phyloP scores from a whole-genome alignment of 1,140 invertebrate genomes.

The Leptinotarsa texana region DNA sequence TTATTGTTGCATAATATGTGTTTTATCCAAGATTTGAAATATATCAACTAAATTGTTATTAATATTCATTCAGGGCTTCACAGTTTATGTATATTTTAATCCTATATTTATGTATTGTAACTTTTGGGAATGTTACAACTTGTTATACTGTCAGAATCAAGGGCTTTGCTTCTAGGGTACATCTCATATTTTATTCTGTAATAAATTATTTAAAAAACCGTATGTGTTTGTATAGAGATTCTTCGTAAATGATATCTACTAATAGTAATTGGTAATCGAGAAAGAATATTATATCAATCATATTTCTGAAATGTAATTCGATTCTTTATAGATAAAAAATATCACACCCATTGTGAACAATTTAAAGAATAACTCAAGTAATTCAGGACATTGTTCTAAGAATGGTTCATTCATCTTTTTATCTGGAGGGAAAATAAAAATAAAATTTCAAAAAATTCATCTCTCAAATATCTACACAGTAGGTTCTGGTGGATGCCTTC shows the following conservation, averaged over 20 bases:
- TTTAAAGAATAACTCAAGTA: too few relatives aligned
- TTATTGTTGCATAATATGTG: slow-evolving; percentile 30
- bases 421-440: too few relatives aligned
- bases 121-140: slow-evolving; percentile 45
- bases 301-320: too few relatives aligned
- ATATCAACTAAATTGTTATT: slow-evolving; percentile 39
- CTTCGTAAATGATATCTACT: too few relatives aligned
- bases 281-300: too few relatives aligned
- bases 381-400: too few relatives aligned
- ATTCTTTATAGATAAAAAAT: slow-evolving; percentile 1
- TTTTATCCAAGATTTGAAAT: slow-evolving; percentile 31
- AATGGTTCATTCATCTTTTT: too few relatives aligned
- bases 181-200: slow-evolving; percentile 40
- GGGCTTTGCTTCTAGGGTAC: slow-evolving; percentile 43
- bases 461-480: too few relatives aligned
- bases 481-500: too few relatives aligned
- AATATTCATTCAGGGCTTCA: slow-evolving; percentile 38
- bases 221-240: too few relatives aligned
- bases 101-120: slow-evolving; percentile 37
- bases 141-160: slow-evolving; percentile 41
- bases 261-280: too few relatives aligned
- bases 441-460: too few relatives aligned
- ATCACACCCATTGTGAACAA: slow-evolving; percentile 1
- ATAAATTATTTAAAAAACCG: slow-evolving; percentile 35
- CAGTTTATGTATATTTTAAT: slow-evolving; percentile 38